Evolutionary conservation across 2,113 vertebrate genomes (phyloP), one percentile per base, ranked within the genome.

Genomic region (Spheniscus mendiculus): DNA sequence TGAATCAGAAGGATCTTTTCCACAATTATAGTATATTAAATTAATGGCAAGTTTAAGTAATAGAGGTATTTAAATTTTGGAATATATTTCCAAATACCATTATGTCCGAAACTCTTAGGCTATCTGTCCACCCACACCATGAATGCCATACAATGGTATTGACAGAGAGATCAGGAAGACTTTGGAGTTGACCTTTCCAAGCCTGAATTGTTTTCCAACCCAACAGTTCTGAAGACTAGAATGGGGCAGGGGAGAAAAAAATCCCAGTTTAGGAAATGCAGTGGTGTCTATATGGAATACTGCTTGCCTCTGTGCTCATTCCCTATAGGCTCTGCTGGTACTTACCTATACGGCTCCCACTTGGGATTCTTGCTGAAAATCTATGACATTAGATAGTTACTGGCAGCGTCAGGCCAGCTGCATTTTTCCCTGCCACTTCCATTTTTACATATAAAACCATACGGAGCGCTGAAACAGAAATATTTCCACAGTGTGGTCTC

Each of bases 11-110:
- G 50, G n/a, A 78, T 71, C 69, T 76, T 93, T 87, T 44, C 91
- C 77, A 79, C 30, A 22, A 67, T 80, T 84, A 42, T 4, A 74
- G 34, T 73, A 38, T 25, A 87, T 55, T 84, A 87, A 66, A 87
- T 86, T 78, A 94, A 89, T 63, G 65, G 29, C 78, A 94, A 92
- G 29, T 82, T 97, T 91, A 96, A 95, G n/a, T 86, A 95, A 92
- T 50, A 95, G 49, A 71, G 2, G 8, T 15, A 90, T 63, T 95
- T 77, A 70, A 40, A 87, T 91, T 90, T 87, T 91, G 53, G 36
- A 95, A 90, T 86, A 52, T 38, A 90, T 93, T 91, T 95, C 45
- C 86, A 90, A 93, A 84, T 80, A 73, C 34, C 42, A 73, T 81
- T 80, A 38, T 52, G 47, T 89, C 53, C 52, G 84, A 67, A 94